Conservation (phyloP, 2,113 vertebrate species). For the Pongo abelii region DNA sequence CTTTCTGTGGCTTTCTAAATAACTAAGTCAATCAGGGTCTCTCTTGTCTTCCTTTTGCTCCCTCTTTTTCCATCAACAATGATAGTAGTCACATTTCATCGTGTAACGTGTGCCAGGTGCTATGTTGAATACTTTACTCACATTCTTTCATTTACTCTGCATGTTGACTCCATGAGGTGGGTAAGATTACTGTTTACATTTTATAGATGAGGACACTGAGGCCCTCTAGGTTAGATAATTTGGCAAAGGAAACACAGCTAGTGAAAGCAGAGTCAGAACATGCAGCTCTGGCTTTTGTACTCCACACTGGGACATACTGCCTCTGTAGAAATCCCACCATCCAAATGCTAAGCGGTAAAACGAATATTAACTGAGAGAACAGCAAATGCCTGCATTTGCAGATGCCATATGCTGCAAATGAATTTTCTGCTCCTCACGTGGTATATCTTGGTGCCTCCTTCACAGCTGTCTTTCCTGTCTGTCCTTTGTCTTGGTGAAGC, state of each 20-base stretch:
- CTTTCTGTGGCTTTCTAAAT: not conserved
- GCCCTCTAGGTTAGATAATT: not conserved
- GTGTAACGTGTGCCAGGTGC: rapidly evolving
- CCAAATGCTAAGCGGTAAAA: not conserved
- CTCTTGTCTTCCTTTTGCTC: not conserved
- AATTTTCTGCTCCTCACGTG: not conserved
- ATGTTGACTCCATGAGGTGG: not conserved
- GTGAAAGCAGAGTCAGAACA: not conserved
- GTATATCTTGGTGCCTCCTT: not conserved
- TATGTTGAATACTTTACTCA: not conserved
- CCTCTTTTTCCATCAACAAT: not conserved
- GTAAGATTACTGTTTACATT: not conserved
- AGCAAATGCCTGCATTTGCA: not conserved
- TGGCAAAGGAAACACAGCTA: not conserved
- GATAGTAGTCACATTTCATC: not conserved
- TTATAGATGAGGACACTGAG: not conserved
- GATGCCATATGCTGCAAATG: not conserved
- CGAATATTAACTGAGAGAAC: not conserved
- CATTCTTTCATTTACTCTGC: not conserved
- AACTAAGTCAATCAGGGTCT: not conserved
- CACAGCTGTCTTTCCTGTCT: not conserved
- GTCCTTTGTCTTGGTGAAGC: not conserved
- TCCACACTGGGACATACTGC: not conserved
- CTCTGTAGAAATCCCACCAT: not conserved
- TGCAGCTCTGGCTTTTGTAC: not conserved